Conservation (phyloP, 2,797 vertebrate species). For the Hozukius guyotensis region DNA sequence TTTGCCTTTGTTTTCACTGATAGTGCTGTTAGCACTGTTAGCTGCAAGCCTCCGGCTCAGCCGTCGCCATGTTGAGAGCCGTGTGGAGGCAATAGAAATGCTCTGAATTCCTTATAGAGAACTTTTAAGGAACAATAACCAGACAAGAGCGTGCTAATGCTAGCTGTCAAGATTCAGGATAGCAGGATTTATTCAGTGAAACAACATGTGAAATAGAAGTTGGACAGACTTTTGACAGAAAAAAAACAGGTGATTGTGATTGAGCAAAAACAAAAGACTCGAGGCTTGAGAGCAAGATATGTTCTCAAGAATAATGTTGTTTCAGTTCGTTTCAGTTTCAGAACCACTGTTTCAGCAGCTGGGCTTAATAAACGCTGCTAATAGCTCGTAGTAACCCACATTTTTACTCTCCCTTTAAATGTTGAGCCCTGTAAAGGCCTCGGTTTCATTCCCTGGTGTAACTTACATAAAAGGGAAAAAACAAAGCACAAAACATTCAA, state of each 20-base stretch:
- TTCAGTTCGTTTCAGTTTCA: neutral
- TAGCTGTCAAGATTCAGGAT: neutral
- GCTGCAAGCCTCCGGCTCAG: no score
- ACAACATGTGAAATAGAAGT: neutral
- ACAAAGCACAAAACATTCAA: constrained; percentile 27
- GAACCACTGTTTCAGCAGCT: neutral
- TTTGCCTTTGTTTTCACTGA: no score
- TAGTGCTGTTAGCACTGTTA: no score
- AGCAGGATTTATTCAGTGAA: neutral
- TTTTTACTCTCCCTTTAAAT: neutral
- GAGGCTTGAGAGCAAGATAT: neutral
- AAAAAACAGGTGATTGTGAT: neutral
- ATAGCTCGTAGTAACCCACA: neutral
- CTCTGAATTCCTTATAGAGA: no score
- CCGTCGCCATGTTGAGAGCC: no score
- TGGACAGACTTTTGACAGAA: neutral
- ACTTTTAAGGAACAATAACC: neutral
- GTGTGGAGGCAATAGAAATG: no score
- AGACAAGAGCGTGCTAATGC: neutral
- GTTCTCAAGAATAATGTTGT: neutral
- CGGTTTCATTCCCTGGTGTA: neutral
- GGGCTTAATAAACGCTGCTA: neutral
- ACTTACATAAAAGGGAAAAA: constrained; percentile 10
- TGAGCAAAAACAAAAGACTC: neutral
- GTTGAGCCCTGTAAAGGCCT: neutral